Base-by-base conservation (phyloP, 2,113 vertebrate genomes). In the Megalops atlanticus region DNA sequence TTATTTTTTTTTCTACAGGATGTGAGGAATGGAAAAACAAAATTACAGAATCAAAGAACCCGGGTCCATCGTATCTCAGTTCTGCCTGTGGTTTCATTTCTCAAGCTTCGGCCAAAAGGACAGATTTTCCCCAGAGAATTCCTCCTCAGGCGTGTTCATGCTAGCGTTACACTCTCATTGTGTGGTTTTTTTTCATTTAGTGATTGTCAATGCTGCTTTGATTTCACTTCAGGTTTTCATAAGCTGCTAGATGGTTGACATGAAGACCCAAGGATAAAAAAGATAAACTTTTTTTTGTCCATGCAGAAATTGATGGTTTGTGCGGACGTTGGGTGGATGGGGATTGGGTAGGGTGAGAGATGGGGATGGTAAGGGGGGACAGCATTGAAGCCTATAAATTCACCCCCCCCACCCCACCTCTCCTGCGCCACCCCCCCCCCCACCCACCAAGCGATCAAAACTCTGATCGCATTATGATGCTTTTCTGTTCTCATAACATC, bases 391-490 rank as follows among this genome's bases (percentile, higher is more conserved):
- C 2, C n/a, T 64, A n/a, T 27, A n/a, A 27, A 10, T 31, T 43
- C 40, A 70, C 39, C 64, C 38, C n/a, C 15, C 38, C 70, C 7
- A 69, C 64, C 64, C 64, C n/a, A 11, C 24, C n/a, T 47, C 38
- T 16, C 47, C 8, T 16, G 35, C 52, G 0, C 76, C 77, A n/a
- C 24, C 52, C 15, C 38, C 27, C 43, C 75, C 43, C 45, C 33
- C 31, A 35, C 43, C 33, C 49, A 39, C 77, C 41, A 69, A 71
- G 41, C 45, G 64, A 71, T 35, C 64, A 79, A 79, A 79, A 70
- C 27, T 47, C 39, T 41, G 31, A 41, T 71, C 78, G 14, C 73
- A 74, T 15, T 14, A 18, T n/a, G n/a, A n/a, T 39, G 64, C 77
- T 31, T 47, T 18, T 33, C 58, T 64, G n/a, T 64, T 64, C 58